Evolutionary conservation across 2,888 invertebrate genomes (phyloP), one percentile per base, ranked within the genome.

Genomic region (Megaustenia siamemsis): DNA sequence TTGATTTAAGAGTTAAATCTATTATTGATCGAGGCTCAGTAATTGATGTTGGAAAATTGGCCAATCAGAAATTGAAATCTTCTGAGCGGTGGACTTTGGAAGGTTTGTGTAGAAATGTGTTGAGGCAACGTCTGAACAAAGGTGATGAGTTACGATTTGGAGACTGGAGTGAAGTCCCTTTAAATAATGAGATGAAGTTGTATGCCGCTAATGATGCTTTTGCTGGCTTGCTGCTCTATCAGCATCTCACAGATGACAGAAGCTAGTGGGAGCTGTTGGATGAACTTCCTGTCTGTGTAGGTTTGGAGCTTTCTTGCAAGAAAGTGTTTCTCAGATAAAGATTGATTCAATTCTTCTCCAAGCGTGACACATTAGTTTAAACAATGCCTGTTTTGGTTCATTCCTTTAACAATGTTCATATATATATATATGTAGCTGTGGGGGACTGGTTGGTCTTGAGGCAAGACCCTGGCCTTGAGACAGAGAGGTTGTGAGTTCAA

Each of bases 151-250:
- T 92, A 21, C 83, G 92, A 18, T 90, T 88, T 83, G 89, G 91
- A 82, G 87, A 90, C 73, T 92, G 92, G 92, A 84, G 86, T n/a
- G 83, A 87, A n/a, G 90, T 82, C 60, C 92, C 92, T 3, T 86
- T 92, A 28, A 87, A 90, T 38, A 88, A 90, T 35, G 81, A 85
- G 71, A 91, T 92, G 83, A 88, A 90, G 82, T 68, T 78, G 38
- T 92, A 92, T 86, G 91, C 92, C 32, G 90, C 91, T 21, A 88
- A 88, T 38, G 92, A 92, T 89, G 90, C 92, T 35, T 88, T 88
- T 82, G 89, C 86, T 24, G 76, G 87, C 63, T 53, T 86, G 15
- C 63, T 84, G 68, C 71, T 88, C n/a, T 79, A 84, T 63, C 12
- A 68, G 35, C n/a, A n/a, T 75, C 45, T 75, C 10, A 79, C n/a